Percentiles rank a stretch among this genome's conserved stretches.
Evolutionary conservation across 2,797 vertebrate genomes (phyloP).

Genomic region (Agapornis canus): DNA sequence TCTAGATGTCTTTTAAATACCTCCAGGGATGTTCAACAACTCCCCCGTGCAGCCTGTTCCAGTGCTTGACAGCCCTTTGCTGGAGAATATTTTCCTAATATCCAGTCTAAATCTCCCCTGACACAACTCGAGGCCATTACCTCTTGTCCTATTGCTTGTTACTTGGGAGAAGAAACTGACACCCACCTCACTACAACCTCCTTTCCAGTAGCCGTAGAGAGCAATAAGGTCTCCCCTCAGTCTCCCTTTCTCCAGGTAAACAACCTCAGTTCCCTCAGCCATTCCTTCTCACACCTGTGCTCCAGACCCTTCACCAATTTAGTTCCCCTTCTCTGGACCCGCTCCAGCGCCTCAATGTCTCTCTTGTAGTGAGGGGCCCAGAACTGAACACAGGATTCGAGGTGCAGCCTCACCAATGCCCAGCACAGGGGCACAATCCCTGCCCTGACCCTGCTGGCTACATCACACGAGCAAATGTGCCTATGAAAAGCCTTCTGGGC

Average conservation of each 20-base stretch:
- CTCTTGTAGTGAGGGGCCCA: neutral
- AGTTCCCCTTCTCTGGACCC: neutral
- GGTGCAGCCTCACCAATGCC: neutral
- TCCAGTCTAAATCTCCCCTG: neutral
- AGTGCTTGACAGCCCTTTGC: neutral
- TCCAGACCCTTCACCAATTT: neutral
- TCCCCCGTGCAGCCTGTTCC: neutral
- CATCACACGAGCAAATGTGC: neutral
- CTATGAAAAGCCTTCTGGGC: neutral
- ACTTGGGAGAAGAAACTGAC: too few relatives aligned
- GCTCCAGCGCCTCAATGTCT: neutral
- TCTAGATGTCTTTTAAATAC: neutral
- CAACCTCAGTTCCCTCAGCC: neutral
- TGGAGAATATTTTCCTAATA: neutral
- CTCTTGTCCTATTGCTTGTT: neutral
- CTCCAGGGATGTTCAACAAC: neutral
- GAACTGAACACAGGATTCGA: neutral
- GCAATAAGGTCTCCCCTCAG: neutral
- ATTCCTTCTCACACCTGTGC: neutral
- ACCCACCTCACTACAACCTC: neutral
- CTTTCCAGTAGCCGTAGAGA: neutral
- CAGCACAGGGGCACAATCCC: neutral
- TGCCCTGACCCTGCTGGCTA: neutral
- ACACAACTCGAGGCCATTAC: neutral
- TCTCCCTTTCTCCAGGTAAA: neutral